Base-by-base conservation (phyloP, 1,140 invertebrate genomes). In the Trachelipus rathkii region DNA sequence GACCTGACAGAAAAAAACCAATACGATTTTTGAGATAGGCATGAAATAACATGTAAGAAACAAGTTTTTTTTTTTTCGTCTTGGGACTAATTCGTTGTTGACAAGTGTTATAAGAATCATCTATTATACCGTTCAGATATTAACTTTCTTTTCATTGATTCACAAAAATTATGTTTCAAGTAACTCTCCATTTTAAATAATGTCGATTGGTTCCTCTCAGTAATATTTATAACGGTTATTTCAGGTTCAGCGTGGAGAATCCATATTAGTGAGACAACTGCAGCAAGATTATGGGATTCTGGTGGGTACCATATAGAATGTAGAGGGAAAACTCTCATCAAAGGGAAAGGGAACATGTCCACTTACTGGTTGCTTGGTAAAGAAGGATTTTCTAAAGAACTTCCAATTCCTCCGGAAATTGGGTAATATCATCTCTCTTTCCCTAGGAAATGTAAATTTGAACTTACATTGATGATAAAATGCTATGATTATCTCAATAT, bases 251-350 rank as follows among this genome's bases (percentile, higher is more conserved):
- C 91, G 0, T 87, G 92, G 74, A 87, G 87, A 80, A 91, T 93
- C 67, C 92, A 93, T 84, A 88, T 92, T 83, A 92, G 91, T 50
- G 84, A 89, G 44, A 79, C 83, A 80, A 93, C 92, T 77, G 91
- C 91, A 75, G 84, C 87, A 0, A 85, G 94, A 5, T 85, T 96
- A 9, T 90, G 92, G 71, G 88, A 89, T 73, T 84, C 95, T 1
- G 92, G 92, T 0, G 94, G 94, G 5, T 96, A 95, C 84, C 84
- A 89, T 44, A 88, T 93, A 4, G 91, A 95, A 50, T 93, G 95
- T 82, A 88, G 95, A 7, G 95, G 95, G 0, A 79, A 92, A 0
- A 89, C 95, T 0, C 85, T 88, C 0, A 92, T 96, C 89, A 96
- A 97, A 76, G 80, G 80, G 44, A 81, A 81, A 72, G 80, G 80